Conservation (phyloP, 2,888 invertebrate species). For the Lepidonotus clava region DNA sequence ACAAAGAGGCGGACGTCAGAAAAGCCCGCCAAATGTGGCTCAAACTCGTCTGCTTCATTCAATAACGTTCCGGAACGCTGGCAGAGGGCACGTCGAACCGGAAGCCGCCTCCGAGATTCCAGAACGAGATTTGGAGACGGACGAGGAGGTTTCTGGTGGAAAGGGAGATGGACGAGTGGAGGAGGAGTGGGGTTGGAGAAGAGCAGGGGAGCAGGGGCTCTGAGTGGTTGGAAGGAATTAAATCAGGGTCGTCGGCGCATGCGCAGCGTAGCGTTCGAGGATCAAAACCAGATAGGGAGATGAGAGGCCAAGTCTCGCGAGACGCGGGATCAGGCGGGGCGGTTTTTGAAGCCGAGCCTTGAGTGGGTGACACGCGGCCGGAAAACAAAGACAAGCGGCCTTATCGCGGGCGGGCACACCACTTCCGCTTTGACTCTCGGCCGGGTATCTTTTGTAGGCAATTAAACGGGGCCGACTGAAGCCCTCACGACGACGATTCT, state of each 20-base stretch:
- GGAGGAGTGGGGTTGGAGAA: not conserved
- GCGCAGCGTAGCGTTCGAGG: slow-evolving; percentile 42
- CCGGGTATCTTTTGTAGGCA: slow-evolving; percentile 48
- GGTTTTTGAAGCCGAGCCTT: slow-evolving; percentile 50
- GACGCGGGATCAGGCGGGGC: slow-evolving; percentile 32
- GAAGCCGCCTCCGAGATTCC: not conserved
- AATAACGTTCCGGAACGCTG: not conserved
- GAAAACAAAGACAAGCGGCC: slow-evolving; percentile 46
- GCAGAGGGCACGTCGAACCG: not conserved
- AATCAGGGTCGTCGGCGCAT: slow-evolving; percentile 44
- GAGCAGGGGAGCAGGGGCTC: not conserved
- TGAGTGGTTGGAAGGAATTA: not conserved
- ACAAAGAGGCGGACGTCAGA: not conserved
- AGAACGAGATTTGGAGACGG: not conserved
- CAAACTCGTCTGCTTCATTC: not conserved
- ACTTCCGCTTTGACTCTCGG: not conserved
- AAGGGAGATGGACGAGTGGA: not conserved
- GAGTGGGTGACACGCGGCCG: slow-evolving; percentile 8
- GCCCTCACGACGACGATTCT: not conserved
- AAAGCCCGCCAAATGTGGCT: not conserved
- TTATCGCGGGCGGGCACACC: slow-evolving; percentile 28
- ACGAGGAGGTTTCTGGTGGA: not conserved
- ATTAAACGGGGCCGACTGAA: slow-evolving; percentile 13
- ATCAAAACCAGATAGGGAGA: slow-evolving; percentile 44
- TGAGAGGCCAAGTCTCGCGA: slow-evolving; percentile 35